phyloP scores from a whole-genome alignment of 2,888 invertebrate genomes.

The Shargacucullia verbasci region DNA sequence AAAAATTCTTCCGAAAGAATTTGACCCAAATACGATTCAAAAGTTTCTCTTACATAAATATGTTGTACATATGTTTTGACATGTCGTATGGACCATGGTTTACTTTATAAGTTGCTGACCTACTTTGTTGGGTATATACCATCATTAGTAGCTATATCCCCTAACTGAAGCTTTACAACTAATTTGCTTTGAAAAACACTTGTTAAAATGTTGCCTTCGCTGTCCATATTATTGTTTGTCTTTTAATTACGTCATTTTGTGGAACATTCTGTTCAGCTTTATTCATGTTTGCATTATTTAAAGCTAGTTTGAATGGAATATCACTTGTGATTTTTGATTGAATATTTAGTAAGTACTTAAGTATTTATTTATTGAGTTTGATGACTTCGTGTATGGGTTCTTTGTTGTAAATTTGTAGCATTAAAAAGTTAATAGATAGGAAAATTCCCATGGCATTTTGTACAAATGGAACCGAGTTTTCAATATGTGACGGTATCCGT shows the following conservation, averaged over 20 bases:
- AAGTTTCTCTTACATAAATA: conserved; percentile 20
- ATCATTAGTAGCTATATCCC: conserved; percentile 23
- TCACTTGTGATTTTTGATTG: no score
- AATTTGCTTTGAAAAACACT: conserved; percentile 30
- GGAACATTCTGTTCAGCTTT: neutral
- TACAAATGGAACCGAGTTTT: conserved; percentile 18
- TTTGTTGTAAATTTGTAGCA: neutral
- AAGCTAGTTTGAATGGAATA: no score
- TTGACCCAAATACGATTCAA: conserved; percentile 32
- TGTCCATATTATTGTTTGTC: conserved; percentile 1
- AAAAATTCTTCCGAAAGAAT: conserved; percentile 30
- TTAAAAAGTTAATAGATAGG: conserved; percentile 1
- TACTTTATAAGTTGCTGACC: conserved; percentile 34
- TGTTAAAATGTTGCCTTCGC: conserved; percentile 25
- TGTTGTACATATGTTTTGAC: conserved; percentile 24
- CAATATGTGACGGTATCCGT: conserved; percentile 24
- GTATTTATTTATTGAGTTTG: no score
- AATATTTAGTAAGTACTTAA: no score
- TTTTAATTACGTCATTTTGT: neutral
- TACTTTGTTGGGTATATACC: conserved; percentile 30
- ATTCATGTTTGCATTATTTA: no score
- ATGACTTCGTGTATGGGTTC: no score
- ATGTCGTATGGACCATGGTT: conserved; percentile 6
- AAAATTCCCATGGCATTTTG: conserved; percentile 17
- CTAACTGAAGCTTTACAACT: conserved; percentile 32